Percentiles rank a stretch among this genome's conserved stretches.
These are phyloP conservation scores for Oncorhynchus keta DNA, from an alignment of 2,113 vertebrate species.

Conservation along the genomic window DNA sequence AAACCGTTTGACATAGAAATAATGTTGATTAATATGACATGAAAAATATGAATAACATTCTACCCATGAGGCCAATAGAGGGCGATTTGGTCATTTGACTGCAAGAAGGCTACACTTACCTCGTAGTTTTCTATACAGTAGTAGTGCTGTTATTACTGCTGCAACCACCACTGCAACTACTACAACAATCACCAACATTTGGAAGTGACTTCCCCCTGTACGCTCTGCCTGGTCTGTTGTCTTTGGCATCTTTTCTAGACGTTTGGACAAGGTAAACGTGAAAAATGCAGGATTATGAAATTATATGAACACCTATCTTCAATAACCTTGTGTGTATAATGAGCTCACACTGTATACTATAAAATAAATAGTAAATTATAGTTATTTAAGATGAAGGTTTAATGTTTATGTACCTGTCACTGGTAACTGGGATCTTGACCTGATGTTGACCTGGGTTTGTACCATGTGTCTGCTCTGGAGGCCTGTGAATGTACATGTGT, in stretches of 20 bases:
- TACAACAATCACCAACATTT: constrained; percentile 39
- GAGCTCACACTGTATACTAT: background rate
- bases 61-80: too few species aligned
- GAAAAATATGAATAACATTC: too few species aligned
- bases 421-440: background rate
- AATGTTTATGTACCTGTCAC: background rate
- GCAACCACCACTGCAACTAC: constrained; percentile 13
- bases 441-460: constrained; percentile 25
- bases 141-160: constrained; percentile 10
- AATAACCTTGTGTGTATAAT: background rate
- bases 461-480: constrained; percentile 12
- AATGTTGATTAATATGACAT: too few species aligned
- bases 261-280: background rate
- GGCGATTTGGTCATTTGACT: too few species aligned
- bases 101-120: constrained; percentile 22
- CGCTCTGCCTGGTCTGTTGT: background rate
- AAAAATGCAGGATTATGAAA: background rate
- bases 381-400: background rate
- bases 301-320: background rate
- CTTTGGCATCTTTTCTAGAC: background rate
- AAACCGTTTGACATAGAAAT: too few species aligned
- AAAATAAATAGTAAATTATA: too few species aligned
- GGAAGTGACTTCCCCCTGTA: background rate
- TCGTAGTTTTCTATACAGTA: constrained; percentile 30
- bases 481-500: constrained; percentile 33